These are phyloP conservation scores for Timema cristinae DNA, from an alignment of 2,888 invertebrate species.

Conservation along the genomic window DNA sequence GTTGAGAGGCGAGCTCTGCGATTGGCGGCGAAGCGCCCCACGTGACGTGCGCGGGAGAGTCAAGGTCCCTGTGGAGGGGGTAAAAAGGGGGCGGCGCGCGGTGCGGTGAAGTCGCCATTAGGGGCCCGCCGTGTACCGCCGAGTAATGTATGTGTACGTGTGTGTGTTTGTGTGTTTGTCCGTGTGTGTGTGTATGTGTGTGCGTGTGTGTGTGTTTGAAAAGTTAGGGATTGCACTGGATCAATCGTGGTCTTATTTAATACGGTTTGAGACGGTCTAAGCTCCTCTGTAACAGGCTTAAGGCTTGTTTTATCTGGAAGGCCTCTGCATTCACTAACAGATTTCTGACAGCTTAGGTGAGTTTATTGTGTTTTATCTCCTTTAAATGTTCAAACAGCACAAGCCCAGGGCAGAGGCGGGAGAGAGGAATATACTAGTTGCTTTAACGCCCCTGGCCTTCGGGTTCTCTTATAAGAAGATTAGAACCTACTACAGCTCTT, in stretches of 20 bases:
- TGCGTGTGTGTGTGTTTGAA: conserved; percentile 37
- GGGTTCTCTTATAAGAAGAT: conserved; percentile 30
- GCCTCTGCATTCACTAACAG: conserved; percentile 41
- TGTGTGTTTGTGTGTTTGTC: conserved; percentile 23
- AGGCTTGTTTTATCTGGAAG: conserved; percentile 42
- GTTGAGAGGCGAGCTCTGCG: conserved; percentile 1
- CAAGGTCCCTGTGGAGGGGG: background rate
- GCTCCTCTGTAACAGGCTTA: conserved; percentile 42
- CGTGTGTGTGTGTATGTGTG: conserved; percentile 29
- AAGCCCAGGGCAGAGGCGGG: conserved; percentile 22
- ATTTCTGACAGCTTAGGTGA: conserved; percentile 42
- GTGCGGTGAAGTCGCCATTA: conserved; percentile 30
- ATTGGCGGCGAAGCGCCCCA: conserved; percentile 22
- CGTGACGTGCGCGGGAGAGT: conserved; percentile 28
- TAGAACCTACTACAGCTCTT: conserved; percentile 25
- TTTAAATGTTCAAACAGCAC: conserved; percentile 35
- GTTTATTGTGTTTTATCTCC: conserved; percentile 42
- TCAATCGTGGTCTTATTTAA: conserved; percentile 42
- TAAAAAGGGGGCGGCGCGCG: conserved; percentile 22
- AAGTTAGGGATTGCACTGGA: conserved; percentile 39
- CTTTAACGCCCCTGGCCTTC: conserved; percentile 22
- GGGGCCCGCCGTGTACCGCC: conserved; percentile 23
- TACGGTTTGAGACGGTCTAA: conserved; percentile 42
- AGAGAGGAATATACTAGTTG: background rate
- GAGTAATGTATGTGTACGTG: conserved; percentile 15